These are phyloP conservation scores for silkworm (Bombyx mori) DNA, from an alignment of 1,140 invertebrate genomes.

Conservation along the genomic window DNA sequence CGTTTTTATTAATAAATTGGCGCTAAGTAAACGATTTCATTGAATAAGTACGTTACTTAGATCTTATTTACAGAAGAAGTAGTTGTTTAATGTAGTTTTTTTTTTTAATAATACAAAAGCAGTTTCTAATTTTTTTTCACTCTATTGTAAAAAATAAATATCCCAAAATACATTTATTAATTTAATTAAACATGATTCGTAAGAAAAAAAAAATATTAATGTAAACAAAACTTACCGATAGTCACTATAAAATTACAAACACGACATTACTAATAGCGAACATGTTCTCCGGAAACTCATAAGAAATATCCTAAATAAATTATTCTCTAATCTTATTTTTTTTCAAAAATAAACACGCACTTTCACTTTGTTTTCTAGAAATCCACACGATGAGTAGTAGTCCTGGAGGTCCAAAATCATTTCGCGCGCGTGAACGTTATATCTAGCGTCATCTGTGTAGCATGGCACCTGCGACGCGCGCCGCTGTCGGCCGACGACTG, in stretches of 20 bases:
- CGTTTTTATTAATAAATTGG: too few relatives aligned
- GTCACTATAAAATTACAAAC: slow-evolving; percentile 63
- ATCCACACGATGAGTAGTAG: slow-evolving; percentile 24
- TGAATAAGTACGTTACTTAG: background rate
- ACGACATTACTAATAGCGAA: slow-evolving; percentile 22
- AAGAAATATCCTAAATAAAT: slow-evolving; percentile 1
- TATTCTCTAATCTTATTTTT: slow-evolving; percentile 1
- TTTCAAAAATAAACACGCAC: slow-evolving; percentile 22
- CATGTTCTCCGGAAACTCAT: slow-evolving; percentile 27
- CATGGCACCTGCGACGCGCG: slow-evolving; percentile 37
- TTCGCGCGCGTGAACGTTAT: slow-evolving; percentile 30
- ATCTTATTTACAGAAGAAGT: slow-evolving; percentile 1
- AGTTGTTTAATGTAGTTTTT: background rate
- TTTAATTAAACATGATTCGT: too few relatives aligned
- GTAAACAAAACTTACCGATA: slow-evolving; percentile 45
- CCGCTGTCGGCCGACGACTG: slow-evolving; percentile 43
- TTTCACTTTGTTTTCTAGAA: slow-evolving; percentile 29
- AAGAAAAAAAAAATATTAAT: background rate
- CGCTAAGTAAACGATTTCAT: background rate
- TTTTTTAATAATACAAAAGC: background rate
- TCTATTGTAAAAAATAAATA: background rate
- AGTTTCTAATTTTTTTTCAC: background rate
- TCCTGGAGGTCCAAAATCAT: slow-evolving; percentile 30
- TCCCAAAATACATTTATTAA: background rate
- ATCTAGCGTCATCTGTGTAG: slow-evolving; percentile 26